phyloP scores from a whole-genome alignment of 2,113 vertebrate genomes.

The Clarias batrachus region DNA sequence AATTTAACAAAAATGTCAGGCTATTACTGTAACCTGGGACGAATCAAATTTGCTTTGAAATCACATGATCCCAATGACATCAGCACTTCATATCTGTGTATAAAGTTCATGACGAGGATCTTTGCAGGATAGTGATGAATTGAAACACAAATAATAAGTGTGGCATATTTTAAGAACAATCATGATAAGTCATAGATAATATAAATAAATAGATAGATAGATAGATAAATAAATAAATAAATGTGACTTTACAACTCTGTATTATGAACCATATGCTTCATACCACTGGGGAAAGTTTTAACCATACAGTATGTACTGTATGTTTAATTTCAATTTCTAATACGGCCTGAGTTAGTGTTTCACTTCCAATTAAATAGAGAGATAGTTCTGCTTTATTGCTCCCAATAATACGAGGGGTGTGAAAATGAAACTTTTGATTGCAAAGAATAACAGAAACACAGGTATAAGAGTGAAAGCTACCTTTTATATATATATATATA shows the following conservation, averaged over 20 bases:
- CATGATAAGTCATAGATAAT: no score
- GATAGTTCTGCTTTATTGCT: no score
- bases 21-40: background rate
- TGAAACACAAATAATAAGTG: background rate
- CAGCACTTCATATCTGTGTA: background rate
- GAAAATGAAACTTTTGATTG: no score
- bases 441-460: no score
- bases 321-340: background rate
- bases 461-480: no score
- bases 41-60: background rate
- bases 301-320: background rate
- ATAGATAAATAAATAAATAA: background rate
- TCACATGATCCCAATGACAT: background rate
- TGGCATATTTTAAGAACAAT: background rate
- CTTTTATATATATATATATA: no score
- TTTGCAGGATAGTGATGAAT: background rate
- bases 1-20: background rate
- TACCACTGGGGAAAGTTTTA: background rate
- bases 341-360: background rate
- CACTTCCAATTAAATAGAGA: background rate
- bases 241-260: background rate
- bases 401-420: no score
- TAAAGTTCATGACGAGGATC: background rate
- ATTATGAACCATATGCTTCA: background rate
- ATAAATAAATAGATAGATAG: no score